Conservation (phyloP, 2,797 vertebrate genomes). For the Emydoidea blandingii region DNA sequence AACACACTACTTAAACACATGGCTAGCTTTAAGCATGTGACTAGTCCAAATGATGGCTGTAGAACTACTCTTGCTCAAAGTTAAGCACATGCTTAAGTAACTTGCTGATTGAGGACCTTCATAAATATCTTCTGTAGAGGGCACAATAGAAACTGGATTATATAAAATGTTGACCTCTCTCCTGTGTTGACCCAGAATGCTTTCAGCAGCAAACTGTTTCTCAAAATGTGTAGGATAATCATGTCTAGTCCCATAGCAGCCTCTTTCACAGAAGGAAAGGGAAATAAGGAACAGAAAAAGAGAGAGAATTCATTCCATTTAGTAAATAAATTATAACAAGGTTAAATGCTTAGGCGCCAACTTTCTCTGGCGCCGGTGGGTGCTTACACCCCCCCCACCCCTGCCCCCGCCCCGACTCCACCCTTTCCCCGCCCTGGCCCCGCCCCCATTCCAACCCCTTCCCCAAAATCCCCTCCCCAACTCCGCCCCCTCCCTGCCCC, state of each 20-base stretch:
- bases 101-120: slow-evolving; percentile 66
- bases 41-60: too few relatives aligned
- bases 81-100: slow-evolving; percentile 53
- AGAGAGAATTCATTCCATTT: slow-evolving; percentile 63
- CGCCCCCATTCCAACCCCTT: too few relatives aligned
- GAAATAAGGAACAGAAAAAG: slow-evolving; percentile 37
- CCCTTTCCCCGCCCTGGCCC: too few relatives aligned
- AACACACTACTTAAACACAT: background rate
- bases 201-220: slow-evolving; percentile 60
- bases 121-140: slow-evolving; percentile 47
- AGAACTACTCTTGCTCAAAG: background rate
- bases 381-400: too few relatives aligned
- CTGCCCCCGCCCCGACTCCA: too few relatives aligned
- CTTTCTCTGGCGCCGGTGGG: too few relatives aligned
- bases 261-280: slow-evolving; percentile 67
- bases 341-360: slow-evolving; percentile 8
- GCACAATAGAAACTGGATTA: slow-evolving; percentile 61
- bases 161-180: slow-evolving; percentile 60
- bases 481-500: too few relatives aligned
- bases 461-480: too few relatives aligned
- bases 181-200: background rate
- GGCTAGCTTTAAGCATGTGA: too few relatives aligned
- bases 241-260: slow-evolving; percentile 63
- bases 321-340: slow-evolving; percentile 42
- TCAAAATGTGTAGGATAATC: slow-evolving; percentile 61